phyloP scores from a whole-genome alignment of 2,888 invertebrate genomes.

The Drosophila koepferae region DNA sequence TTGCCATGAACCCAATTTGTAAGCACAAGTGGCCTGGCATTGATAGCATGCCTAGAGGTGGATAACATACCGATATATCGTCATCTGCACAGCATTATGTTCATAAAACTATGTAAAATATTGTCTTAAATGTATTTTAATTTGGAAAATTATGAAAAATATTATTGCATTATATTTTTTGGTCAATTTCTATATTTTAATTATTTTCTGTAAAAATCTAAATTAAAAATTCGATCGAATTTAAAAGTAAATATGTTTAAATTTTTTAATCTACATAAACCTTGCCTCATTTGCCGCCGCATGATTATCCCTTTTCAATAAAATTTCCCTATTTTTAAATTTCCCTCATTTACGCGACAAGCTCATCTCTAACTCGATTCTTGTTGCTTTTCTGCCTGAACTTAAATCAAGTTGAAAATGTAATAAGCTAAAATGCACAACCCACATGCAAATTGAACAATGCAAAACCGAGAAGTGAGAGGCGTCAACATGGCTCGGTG shows the following conservation, averaged over 20 bases:
- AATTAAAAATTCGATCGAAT: not conserved
- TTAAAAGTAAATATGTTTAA: too few relatives aligned
- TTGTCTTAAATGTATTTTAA: not conserved
- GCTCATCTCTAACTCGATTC: conserved; percentile 22
- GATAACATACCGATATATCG: conserved; percentile 7
- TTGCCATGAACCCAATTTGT: conserved; percentile 73
- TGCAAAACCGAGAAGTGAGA: conserved; percentile 9
- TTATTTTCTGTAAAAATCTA: not conserved
- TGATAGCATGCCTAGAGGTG: conserved; percentile 55
- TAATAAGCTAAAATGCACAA: conserved; percentile 37
- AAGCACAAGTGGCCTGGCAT: conserved; percentile 52
- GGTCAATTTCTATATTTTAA: not conserved
- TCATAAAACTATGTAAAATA: not conserved
- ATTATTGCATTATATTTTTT: not conserved
- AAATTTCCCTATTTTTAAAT: not conserved
- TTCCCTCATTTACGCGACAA: too few relatives aligned
- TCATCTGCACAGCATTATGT: not conserved
- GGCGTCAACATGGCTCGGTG: conserved; percentile 46
- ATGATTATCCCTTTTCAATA: too few relatives aligned
- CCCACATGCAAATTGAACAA: conserved; percentile 42
- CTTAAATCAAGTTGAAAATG: conserved; percentile 34
- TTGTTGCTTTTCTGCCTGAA: conserved; percentile 4
- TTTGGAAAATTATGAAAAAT: not conserved
- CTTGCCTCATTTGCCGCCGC: too few relatives aligned
- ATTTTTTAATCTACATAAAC: too few relatives aligned